These are phyloP conservation scores for Anas platyrhynchos DNA, from an alignment of 2,113 vertebrate species.

Conservation along the genomic window DNA sequence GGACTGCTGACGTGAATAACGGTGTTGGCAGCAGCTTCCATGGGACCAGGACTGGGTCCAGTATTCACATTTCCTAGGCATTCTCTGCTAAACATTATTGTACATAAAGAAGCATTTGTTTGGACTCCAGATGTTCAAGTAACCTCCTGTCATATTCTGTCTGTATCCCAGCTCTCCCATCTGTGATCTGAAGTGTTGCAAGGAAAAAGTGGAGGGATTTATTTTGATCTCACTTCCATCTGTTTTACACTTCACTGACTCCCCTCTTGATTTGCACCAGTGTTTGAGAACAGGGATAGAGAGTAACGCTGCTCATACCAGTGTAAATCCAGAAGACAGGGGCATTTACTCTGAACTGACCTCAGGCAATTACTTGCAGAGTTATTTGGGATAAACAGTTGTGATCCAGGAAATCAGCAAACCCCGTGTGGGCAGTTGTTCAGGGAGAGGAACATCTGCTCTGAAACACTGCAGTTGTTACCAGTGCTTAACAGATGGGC, in stretches of 20 bases:
- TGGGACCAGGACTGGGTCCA: slow-evolving; percentile 37
- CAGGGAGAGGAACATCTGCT: slow-evolving; percentile 50
- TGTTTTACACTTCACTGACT: slow-evolving; percentile 5
- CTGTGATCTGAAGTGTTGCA: slow-evolving; percentile 26
- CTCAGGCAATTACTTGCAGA: slow-evolving; percentile 5
- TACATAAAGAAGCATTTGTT: slow-evolving; percentile 64
- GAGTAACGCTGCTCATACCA: not conserved
- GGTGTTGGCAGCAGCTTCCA: not conserved
- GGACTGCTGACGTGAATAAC: slow-evolving; percentile 21
- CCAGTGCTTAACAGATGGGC: slow-evolving; percentile 46
- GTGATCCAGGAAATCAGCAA: slow-evolving; percentile 34
- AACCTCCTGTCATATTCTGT: slow-evolving; percentile 52
- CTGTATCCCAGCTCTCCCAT: slow-evolving; percentile 44
- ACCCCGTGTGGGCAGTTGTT: slow-evolving; percentile 1
- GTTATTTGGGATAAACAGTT: slow-evolving; percentile 30
- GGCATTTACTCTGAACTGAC: not conserved
- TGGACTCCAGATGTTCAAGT: slow-evolving; percentile 56
- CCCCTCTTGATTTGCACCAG: not conserved
- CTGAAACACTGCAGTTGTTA: not conserved
- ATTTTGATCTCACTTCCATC: slow-evolving; percentile 52
- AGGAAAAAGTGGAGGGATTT: slow-evolving; percentile 51
- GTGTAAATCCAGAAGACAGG: not conserved
- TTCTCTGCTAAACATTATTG: slow-evolving; percentile 2
- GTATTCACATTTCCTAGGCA: slow-evolving; percentile 35
- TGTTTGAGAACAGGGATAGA: not conserved